phyloP scores from a whole-genome alignment of 2,113 vertebrate genomes.

The Chaetops frenatus region DNA sequence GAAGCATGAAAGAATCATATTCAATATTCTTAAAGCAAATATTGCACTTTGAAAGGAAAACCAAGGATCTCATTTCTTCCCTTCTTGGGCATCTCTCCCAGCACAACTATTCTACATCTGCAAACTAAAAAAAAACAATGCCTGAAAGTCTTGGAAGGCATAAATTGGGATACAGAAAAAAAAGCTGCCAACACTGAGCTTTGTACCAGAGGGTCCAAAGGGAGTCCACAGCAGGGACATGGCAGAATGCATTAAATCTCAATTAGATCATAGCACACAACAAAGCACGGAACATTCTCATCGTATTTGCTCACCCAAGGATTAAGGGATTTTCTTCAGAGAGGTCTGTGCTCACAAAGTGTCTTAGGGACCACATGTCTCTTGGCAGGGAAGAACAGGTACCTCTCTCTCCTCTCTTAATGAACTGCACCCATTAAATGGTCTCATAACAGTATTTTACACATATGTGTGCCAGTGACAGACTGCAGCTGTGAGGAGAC shows the following conservation, averaged over 20 bases:
- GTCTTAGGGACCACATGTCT: background rate
- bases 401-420: background rate
- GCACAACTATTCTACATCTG: background rate
- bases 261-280: slow-evolving; percentile 74
- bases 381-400: background rate
- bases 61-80: background rate
- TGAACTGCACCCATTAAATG: background rate
- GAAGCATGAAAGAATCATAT: background rate
- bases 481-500: background rate
- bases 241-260: slow-evolving; percentile 74
- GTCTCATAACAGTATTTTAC: background rate
- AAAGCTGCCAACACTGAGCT: background rate
- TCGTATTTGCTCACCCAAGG: slow-evolving; percentile 58
- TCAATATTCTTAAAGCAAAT: background rate
- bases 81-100: background rate
- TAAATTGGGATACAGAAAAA: background rate
- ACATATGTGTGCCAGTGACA: background rate
- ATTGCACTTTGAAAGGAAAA: background rate
- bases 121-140: background rate
- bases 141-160: background rate
- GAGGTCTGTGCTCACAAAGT: background rate
- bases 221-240: slow-evolving; percentile 58
- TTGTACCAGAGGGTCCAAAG: background rate
- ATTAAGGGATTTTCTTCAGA: slow-evolving; percentile 22
- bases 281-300: background rate